Conservation (phyloP, 2,113 vertebrate genomes). For the Neolamprologus brichardi region DNA sequence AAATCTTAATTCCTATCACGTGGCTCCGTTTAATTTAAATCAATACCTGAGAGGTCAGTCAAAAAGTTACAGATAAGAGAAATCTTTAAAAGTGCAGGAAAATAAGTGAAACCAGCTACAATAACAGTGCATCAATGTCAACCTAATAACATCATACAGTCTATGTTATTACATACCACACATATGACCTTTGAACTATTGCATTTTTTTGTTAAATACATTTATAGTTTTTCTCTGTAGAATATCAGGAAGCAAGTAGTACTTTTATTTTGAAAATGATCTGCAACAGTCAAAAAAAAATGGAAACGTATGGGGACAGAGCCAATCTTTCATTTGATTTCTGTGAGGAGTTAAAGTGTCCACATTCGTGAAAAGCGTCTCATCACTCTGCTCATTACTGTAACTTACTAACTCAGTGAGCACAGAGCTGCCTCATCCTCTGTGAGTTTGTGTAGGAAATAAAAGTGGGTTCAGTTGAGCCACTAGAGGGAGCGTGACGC, state of each 20-base stretch:
- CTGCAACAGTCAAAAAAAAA: not conserved
- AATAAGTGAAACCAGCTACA: not conserved
- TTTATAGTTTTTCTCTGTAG: not conserved
- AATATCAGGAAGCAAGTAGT: not conserved
- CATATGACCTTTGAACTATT: not conserved
- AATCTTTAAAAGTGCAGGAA: not conserved
- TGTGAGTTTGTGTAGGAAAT: not conserved
- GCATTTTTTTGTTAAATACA: not conserved
- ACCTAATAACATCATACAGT: not conserved
- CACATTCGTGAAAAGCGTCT: not conserved
- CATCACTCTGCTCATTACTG: not conserved
- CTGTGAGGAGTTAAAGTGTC: not conserved
- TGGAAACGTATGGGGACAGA: not conserved
- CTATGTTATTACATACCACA: not conserved
- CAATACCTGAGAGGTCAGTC: not conserved
- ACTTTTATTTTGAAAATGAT: not conserved
- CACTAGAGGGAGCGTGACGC: slow-evolving; percentile 34
- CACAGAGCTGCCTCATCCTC: not conserved
- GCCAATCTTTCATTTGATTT: not conserved
- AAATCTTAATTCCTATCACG: not conserved
- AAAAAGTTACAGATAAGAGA: not conserved
- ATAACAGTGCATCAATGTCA: not conserved
- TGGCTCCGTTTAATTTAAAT: not conserved
- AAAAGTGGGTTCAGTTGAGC: not conserved
- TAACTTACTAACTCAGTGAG: not conserved